Conservation (phyloP, 1,140 invertebrate species). For the Drosophila arawakana region DNA sequence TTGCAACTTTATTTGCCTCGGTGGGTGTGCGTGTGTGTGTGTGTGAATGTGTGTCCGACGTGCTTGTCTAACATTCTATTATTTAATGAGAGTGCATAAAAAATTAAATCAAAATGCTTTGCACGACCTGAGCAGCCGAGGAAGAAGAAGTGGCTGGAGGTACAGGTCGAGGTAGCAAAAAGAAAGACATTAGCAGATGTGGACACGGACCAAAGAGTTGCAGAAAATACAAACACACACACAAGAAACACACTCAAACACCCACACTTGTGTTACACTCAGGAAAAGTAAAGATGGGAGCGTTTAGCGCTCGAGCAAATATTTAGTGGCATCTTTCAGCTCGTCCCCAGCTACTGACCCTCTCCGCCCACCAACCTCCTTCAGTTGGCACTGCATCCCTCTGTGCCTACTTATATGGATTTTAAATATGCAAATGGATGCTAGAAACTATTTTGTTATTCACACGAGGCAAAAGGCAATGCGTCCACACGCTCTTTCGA, state of each 20-base stretch:
- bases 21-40: background rate
- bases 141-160: background rate
- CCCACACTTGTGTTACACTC: background rate
- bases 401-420: slow-evolving; percentile 7
- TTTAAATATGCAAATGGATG: slow-evolving; percentile 58
- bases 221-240: background rate
- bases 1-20: slow-evolving; percentile 30
- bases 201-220: slow-evolving; percentile 29
- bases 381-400: background rate
- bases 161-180: background rate
- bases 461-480: slow-evolving; percentile 48
- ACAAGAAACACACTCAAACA: background rate
- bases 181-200: slow-evolving; percentile 36
- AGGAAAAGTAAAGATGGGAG: slow-evolving; percentile 6
- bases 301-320: slow-evolving; percentile 48
- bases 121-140: slow-evolving; percentile 13
- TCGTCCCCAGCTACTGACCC: background rate
- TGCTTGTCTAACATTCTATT: slow-evolving; percentile 31
- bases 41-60: slow-evolving; percentile 11
- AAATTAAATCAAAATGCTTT: slow-evolving; percentile 53
- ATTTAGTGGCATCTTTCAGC: slow-evolving; percentile 44
- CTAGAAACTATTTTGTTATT: slow-evolving; percentile 59
- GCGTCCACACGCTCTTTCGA: background rate
- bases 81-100: slow-evolving; percentile 56
- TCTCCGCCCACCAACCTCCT: background rate